Evolutionary conservation across 2,888 invertebrate species (phyloP).

Genomic region (Priapulus caudatus): DNA sequence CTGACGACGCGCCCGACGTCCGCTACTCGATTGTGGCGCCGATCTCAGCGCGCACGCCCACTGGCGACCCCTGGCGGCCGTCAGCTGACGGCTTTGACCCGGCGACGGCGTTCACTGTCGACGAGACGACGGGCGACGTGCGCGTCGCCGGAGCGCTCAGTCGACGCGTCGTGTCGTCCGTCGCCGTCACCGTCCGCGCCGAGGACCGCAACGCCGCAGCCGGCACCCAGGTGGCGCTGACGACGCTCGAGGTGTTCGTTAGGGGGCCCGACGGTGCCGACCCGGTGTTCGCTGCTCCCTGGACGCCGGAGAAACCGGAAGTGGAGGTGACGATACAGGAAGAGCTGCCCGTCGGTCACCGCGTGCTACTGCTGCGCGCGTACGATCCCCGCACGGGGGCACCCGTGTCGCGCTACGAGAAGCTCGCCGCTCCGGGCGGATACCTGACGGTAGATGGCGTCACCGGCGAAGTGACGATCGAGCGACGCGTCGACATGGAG

Average conservation of each 20-base stretch:
- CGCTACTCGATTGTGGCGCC: conserved; percentile 56
- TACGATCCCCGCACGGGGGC: conserved; percentile 25
- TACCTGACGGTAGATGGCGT: conserved; percentile 42
- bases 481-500: conserved; percentile 64
- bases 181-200: conserved; percentile 58
- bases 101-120: conserved; percentile 43
- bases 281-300: conserved; percentile 58
- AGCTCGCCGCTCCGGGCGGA: conserved; percentile 24
- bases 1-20: conserved; percentile 46
- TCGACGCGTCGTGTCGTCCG: conserved; percentile 59
- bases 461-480: conserved; percentile 59
- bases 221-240: neutral
- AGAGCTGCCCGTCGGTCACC: conserved; percentile 61
- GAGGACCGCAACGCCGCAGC: conserved; percentile 54
- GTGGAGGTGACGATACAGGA: conserved; percentile 57
- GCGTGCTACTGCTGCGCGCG: conserved; percentile 46
- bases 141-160: conserved; percentile 53
- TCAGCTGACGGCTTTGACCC: too few relatives aligned
- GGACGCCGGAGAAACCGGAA: conserved; percentile 56
- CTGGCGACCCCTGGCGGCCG: conserved; percentile 58
- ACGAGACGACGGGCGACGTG: conserved; percentile 55
- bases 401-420: conserved; percentile 24
- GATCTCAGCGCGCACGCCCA: conserved; percentile 57
- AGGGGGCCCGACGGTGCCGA: conserved; percentile 64
- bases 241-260: conserved; percentile 46